phyloP scores from a whole-genome alignment of 2,797 vertebrate species.

The Sebastes taczanowskii region DNA sequence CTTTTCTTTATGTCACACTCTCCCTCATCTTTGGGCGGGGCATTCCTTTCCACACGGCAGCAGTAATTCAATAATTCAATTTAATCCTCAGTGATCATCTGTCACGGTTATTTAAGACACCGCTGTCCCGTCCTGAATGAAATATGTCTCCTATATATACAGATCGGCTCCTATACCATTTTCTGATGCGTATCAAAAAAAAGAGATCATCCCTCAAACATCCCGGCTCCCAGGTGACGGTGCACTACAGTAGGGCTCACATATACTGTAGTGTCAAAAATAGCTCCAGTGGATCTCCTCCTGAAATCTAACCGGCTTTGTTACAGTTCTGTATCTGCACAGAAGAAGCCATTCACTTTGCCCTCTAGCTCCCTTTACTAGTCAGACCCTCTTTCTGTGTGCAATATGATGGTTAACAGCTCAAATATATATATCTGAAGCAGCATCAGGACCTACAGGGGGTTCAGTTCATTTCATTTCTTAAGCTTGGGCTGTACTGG shows the following conservation, averaged over 20 bases:
- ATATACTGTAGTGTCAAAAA: slow-evolving; percentile 53
- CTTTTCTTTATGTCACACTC: slow-evolving; percentile 13
- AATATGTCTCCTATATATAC: slow-evolving; percentile 3
- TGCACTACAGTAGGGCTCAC: slow-evolving; percentile 21
- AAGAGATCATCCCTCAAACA: slow-evolving; percentile 47
- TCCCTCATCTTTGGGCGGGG: slow-evolving; percentile 42
- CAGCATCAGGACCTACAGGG: slow-evolving; percentile 37
- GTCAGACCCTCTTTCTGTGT: slow-evolving; percentile 7
- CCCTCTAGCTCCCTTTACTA: slow-evolving; percentile 34
- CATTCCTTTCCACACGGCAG: slow-evolving; percentile 32
- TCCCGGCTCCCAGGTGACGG: slow-evolving; percentile 25
- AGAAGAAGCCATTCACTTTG: slow-evolving; percentile 9
- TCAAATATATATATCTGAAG: slow-evolving; percentile 13
- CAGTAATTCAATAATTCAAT: slow-evolving; percentile 65
- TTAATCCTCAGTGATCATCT: slow-evolving; percentile 51
- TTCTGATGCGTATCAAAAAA: slow-evolving; percentile 52
- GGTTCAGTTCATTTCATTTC: slow-evolving; percentile 39
- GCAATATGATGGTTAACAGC: slow-evolving; percentile 25
- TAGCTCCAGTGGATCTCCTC: slow-evolving; percentile 45
- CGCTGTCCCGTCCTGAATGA: slow-evolving; percentile 14
- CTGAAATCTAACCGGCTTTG: slow-evolving; percentile 36
- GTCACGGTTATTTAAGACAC: slow-evolving; percentile 61
- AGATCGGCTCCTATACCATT: slow-evolving; percentile 9
- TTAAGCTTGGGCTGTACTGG: slow-evolving; percentile 15
- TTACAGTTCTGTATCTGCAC: slow-evolving; percentile 26